phyloP scores from a whole-genome alignment of 1,140 invertebrate species.

The Holotrichia oblita region DNA sequence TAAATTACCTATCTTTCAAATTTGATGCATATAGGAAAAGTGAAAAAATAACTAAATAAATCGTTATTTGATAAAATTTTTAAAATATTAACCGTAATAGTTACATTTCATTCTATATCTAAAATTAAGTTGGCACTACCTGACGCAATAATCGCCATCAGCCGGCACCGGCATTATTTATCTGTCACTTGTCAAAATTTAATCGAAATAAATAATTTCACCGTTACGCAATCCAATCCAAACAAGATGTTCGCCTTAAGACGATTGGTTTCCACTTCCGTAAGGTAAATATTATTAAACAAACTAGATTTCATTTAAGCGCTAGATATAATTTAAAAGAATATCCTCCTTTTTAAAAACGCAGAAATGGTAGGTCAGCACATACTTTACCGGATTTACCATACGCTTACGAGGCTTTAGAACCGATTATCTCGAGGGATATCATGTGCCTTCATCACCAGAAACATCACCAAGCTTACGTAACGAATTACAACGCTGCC shows the following conservation, averaged over 20 bases:
- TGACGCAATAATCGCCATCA: neutral
- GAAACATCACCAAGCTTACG: conserved; percentile 97
- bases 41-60: neutral
- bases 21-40: neutral
- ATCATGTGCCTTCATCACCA: conserved; percentile 98
- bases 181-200: neutral
- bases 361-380: conserved; percentile 65
- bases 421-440: conserved; percentile 94
- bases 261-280: conserved; percentile 41
- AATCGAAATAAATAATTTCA: neutral
- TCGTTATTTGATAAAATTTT: neutral
- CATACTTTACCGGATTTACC: conserved; percentile 93
- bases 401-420: conserved; percentile 96
- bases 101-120: neutral
- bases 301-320: conserved; percentile 3
- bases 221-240: conserved; percentile 14
- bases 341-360: too few species aligned
- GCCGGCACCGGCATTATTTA: neutral
- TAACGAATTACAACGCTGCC: conserved; percentile 94
- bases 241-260: conserved; percentile 48
- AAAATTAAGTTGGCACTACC: neutral
- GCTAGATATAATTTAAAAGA: neutral
- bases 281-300: neutral
- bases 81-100: neutral
- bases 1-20: neutral